Conservation (phyloP, 1,140 invertebrate species). For the Cydia splendana region DNA sequence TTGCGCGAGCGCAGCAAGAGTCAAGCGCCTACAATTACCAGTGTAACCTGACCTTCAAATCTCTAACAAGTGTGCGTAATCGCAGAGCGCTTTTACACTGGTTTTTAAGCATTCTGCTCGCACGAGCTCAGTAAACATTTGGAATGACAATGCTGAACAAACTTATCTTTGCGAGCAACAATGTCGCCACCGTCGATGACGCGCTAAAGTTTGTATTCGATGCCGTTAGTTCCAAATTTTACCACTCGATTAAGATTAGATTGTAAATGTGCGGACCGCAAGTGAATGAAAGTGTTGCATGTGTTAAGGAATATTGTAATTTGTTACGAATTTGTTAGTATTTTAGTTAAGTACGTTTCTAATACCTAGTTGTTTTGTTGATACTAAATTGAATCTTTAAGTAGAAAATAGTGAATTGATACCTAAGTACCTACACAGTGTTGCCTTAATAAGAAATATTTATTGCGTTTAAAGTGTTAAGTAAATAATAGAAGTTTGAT, state of each 20-base stretch:
- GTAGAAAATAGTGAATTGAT: too few species aligned
- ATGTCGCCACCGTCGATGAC: not conserved
- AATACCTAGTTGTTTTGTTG: not conserved
- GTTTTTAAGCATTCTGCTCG: not conserved
- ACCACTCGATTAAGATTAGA: not conserved
- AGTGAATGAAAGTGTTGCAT: slow-evolving; percentile 14
- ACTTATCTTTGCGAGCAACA: not conserved
- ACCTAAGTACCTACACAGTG: too few species aligned
- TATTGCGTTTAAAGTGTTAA: too few species aligned
- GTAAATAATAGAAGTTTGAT: too few species aligned
- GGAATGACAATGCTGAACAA: not conserved
- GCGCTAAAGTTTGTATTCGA: not conserved
- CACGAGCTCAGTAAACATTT: not conserved
- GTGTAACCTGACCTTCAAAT: not conserved
- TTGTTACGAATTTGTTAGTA: not conserved
- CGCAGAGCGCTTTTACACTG: not conserved
- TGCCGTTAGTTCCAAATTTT: not conserved
- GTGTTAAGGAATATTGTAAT: not conserved
- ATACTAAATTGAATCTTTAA: too few species aligned
- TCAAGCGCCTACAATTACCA: not conserved
- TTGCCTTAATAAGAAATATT: not conserved
- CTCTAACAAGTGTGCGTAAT: not conserved
- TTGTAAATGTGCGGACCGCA: not conserved
- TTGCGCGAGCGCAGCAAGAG: not conserved
- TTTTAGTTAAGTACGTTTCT: not conserved